Evolutionary conservation across 2,113 vertebrate genomes (phyloP).

Genomic region (Scopus umbretta): DNA sequence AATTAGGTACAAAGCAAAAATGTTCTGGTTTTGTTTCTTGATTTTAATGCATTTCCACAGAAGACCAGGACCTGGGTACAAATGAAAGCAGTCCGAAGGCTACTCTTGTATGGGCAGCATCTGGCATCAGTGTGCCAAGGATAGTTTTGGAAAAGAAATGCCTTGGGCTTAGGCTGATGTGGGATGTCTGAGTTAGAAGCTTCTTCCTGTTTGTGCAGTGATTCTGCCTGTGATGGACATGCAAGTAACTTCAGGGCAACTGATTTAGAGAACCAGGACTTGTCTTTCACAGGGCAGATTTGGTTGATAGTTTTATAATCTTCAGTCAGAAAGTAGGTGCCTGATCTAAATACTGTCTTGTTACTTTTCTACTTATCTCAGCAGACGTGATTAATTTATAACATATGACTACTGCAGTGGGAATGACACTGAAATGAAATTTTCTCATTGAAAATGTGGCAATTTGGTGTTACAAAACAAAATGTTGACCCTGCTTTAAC

Average conservation of each 20-base stretch:
- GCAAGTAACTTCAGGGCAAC: background rate
- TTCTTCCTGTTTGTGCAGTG: background rate
- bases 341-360: background rate
- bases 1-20: background rate
- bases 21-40: background rate
- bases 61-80: background rate
- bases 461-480: background rate
- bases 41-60: background rate
- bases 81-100: background rate
- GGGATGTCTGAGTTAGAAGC: background rate
- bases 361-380: background rate
- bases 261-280: background rate
- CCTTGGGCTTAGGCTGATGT: background rate
- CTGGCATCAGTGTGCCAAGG: background rate
- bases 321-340: background rate
- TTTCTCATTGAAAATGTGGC: background rate
- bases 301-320: background rate
- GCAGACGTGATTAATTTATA: background rate
- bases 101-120: background rate
- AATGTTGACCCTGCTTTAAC: background rate
- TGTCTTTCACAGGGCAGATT: background rate
- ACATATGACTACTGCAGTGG: background rate
- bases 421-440: background rate
- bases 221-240: background rate
- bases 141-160: background rate